Conservation (phyloP, 2,113 vertebrate genomes). For the Cyrtonyx montezumae region DNA sequence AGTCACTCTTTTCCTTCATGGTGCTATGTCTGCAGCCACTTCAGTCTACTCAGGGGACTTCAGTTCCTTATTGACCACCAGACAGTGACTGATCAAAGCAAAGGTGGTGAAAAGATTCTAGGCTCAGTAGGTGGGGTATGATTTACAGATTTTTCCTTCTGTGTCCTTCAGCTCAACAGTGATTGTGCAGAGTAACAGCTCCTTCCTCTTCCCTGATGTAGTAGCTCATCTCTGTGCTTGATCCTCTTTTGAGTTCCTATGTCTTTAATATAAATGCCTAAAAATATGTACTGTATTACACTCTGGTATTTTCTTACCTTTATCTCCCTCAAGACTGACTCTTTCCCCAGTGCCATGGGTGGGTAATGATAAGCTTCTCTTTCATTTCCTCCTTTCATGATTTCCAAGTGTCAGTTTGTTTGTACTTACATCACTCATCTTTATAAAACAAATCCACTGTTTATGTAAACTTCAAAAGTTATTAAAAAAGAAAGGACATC, state of each 20-base stretch:
- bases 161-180: neutral
- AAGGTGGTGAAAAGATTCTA: neutral
- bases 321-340: neutral
- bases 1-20: accelerated
- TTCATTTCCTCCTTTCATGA: neutral
- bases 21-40: neutral
- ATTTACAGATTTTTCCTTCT: neutral
- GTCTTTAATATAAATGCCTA: neutral
- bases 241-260: neutral
- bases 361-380: neutral
- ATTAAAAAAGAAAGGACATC: neutral
- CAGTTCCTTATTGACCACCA: neutral
- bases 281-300: neutral
- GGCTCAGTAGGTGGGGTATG: neutral
- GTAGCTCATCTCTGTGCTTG: neutral
- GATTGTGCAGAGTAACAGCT: neutral
- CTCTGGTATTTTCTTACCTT: neutral
- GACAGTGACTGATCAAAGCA: neutral
- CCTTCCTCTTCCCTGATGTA: neutral
- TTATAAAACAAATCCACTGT: neutral
- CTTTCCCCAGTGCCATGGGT: neutral
- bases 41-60: neutral
- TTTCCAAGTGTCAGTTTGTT: neutral
- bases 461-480: neutral
- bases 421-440: neutral